These are phyloP conservation scores for Zophobas atratus DNA, from an alignment of 1,140 invertebrate species.

Conservation along the genomic window DNA sequence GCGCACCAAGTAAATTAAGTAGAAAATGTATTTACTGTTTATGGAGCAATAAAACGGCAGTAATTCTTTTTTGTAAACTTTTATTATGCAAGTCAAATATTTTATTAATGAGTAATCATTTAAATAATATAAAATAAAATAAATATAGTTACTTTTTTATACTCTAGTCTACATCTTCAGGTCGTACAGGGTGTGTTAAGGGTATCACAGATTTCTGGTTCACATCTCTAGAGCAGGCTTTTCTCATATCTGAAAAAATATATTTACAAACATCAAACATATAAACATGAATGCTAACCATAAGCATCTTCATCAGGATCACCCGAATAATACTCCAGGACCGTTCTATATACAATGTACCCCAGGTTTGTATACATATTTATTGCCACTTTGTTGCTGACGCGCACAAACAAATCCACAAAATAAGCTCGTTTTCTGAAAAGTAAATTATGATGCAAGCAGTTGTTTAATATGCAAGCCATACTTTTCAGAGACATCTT, in stretches of 20 bases:
- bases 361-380: constrained; percentile 98
- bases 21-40: no score
- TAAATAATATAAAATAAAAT: no score
- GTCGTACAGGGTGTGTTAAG: constrained; percentile 92
- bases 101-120: no score
- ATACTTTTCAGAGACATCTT: constrained; percentile 97
- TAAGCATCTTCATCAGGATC: constrained; percentile 99
- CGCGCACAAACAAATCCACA: constrained; percentile 98
- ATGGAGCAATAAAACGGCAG: no score
- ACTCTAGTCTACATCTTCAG: constrained; percentile 96
- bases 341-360: constrained; percentile 97
- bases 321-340: constrained; percentile 98
- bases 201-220: constrained; percentile 96
- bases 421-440: constrained; percentile 96
- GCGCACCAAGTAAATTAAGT: no score
- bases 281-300: constrained; percentile 76
- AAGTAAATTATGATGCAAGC: constrained; percentile 50
- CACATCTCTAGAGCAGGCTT: constrained; percentile 94
- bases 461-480: constrained; percentile 14
- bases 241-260: constrained; percentile 92
- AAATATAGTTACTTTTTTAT: no score
- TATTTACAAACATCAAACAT: constrained; percentile 1
- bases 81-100: no score
- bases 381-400: constrained; percentile 97
- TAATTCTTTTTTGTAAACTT: no score